Base-by-base conservation (phyloP, 2,888 invertebrate genomes). In the Bellardia bayeri region DNA sequence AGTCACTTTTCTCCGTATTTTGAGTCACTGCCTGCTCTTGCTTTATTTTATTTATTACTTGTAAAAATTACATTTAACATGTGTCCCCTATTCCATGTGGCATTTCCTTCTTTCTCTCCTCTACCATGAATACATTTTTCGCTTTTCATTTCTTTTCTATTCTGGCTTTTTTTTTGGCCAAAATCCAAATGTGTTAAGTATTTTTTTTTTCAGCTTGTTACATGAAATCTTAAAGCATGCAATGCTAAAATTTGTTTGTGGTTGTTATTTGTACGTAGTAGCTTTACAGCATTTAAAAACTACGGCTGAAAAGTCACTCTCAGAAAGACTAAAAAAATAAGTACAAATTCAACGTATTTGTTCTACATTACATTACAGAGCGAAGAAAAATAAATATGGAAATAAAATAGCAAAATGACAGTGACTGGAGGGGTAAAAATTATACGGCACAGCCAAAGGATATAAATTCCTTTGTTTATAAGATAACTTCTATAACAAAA, bases 171-270 rank as follows among this genome's bases (percentile, higher is more conserved):
- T 72, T 85, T 76, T 87, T 86, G 86, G 86, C 86, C 42, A 51
- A 80, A 75, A 87, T 87, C 86, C 86, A 87, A 87, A 80, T 80
- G 61, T 83, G 83, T 80, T 79, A 86, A 69, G 69, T 80, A 75
- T 71, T 83, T 69, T 78, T 74, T 54, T 68, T 51, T 61, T 82
- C n/a, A 23, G 23, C 23, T 11, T 61, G 49, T 30, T 37, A 37
- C 37, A 82, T 42, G 51, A 76, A 76, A 82, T 79, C 69, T 74
- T 79, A 37, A 82, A 75, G 40, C 83, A 76, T 80, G 80, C 80
- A 72, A 76, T 61, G 69, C 37, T 80, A 23, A 68, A 54, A 69
- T 85, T 63, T 54, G 37, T 75, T 64, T 30, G 23, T 61, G 33
- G 56, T 42, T 23, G 64, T 81, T 30, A 8, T 78, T 37, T 56